Evolutionary conservation across 2,888 invertebrate genomes (phyloP).

Genomic region (Zonitis immaculata): DNA sequence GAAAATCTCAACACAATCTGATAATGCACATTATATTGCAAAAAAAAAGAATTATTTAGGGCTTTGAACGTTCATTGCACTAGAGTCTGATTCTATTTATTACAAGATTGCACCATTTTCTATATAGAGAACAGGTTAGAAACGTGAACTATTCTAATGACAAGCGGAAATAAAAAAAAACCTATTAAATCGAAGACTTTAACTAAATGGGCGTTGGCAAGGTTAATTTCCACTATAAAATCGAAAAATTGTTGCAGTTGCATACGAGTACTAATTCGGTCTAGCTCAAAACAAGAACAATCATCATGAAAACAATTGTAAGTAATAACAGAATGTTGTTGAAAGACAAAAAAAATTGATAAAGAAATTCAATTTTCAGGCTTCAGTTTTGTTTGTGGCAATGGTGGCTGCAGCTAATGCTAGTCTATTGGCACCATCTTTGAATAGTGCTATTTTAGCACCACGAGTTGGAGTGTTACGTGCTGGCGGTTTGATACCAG

Average conservation of each 20-base stretch:
- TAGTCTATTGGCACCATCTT: conserved; percentile 3
- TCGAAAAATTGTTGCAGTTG: conserved; percentile 12
- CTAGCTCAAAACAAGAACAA: conserved; percentile 7
- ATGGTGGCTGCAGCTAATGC: conserved; percentile 10
- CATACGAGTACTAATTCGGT: conserved; percentile 11
- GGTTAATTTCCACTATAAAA: conserved; percentile 18
- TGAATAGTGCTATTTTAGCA: conserved; percentile 6
- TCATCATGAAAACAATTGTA: conserved; percentile 17
- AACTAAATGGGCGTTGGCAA: conserved; percentile 18
- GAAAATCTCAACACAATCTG: too few relatives aligned
- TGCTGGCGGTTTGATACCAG: conserved; percentile 1
- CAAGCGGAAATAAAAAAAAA: conserved; percentile 19
- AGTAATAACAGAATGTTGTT: too few relatives aligned
- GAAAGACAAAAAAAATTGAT: too few relatives aligned
- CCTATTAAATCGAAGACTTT: conserved; percentile 8
- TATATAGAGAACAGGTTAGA: neutral
- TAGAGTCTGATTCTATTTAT: conserved; percentile 3
- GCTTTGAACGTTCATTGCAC: too few relatives aligned
- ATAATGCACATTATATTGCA: too few relatives aligned
- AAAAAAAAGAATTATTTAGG: too few relatives aligned
- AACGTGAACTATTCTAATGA: neutral
- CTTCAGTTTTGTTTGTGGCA: conserved; percentile 13
- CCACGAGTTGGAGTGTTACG: conserved; percentile 5
- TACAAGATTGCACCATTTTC: conserved; percentile 15
- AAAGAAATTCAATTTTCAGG: conserved; percentile 6